Base-by-base conservation (phyloP, 2,888 invertebrate species). In the Andrena bucephala region DNA sequence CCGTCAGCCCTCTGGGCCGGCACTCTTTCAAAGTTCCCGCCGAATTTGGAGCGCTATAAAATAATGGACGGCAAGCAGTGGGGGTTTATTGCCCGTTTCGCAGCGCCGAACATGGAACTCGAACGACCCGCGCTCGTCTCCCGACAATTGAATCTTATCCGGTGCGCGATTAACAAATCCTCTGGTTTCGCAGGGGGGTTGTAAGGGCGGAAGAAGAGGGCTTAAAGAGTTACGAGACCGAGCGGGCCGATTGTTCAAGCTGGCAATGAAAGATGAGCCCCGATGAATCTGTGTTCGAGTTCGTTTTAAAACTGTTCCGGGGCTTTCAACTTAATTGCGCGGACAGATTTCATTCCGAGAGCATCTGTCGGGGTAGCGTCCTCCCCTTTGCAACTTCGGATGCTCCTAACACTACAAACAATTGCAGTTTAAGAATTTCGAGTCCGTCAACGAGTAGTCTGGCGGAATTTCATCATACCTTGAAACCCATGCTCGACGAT, bases 1-100 rank as follows among this genome's bases (percentile, higher is more conserved):
- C 48, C 0, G 16, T 2, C 60, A 20, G 36, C 16, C 33, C 29
- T 24, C 10, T 7, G 33, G 57, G 31, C 76, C 86, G 67, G 79
- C 84, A 60, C 77, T 91, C 69, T 89, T 83, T 81, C 79, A 67
- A 69, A 72, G 42, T 72, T 71, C 74, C 69, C 57, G 24, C 65
- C 62, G 70, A 85, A 85, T 66, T 67, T 63, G 63, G 65, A 65
- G 29, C 65, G 81, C 62, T 82, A 87, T 86, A 85, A 89, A 88
- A 88, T 85, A 89, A 89, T 86, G 83, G 81, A 52, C 36, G 68
- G 2, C 50, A 6, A 16, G 10, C 31, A 16, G 31, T 36, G 52
- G 70, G 65, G 80, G 68, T 89, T 89, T 89, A 89, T 85, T 83
- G 71, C 48, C 82, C 62, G 81, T 88, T 89, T 89, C 86, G 89